Conservation (phyloP, 2,113 vertebrate genomes). For the Melanocharis versteri region DNA sequence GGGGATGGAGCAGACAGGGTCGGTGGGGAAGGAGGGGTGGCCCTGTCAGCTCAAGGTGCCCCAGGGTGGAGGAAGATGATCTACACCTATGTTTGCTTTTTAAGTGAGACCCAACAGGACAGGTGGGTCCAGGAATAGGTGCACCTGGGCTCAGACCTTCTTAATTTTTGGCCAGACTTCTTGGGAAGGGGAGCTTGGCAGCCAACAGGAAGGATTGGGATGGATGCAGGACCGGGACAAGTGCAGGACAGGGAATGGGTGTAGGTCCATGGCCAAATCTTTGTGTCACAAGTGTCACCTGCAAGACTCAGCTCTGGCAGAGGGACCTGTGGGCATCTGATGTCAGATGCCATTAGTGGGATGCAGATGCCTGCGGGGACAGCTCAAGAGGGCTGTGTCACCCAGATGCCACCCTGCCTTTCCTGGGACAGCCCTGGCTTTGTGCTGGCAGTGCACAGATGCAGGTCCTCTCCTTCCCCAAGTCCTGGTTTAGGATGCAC, state of each 20-base stretch:
- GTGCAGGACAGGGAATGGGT: not conserved
- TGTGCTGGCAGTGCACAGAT: not conserved
- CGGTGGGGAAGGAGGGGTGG: not conserved
- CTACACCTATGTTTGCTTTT: not conserved
- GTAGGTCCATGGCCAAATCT: not conserved
- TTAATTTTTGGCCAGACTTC: not conserved
- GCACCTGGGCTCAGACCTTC: not conserved
- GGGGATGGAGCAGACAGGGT: not conserved
- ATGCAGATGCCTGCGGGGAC: not conserved
- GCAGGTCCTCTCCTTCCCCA: not conserved
- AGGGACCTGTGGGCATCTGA: not conserved
- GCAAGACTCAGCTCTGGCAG: not conserved
- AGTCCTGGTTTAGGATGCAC: not conserved
- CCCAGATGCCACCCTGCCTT: not conserved
- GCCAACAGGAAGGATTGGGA: not conserved
- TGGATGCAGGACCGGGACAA: not conserved
- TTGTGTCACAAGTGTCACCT: not conserved
- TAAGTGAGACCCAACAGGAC: not conserved
- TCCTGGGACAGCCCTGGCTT: not conserved
- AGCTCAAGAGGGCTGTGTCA: not conserved
- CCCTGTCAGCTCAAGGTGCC: not conserved
- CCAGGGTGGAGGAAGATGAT: not conserved
- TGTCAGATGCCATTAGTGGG: fast-evolving
- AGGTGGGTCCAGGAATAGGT: not conserved
- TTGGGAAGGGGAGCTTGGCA: not conserved